Base-by-base conservation (phyloP, 2,113 vertebrate species). In the Parotia lawesii region DNA sequence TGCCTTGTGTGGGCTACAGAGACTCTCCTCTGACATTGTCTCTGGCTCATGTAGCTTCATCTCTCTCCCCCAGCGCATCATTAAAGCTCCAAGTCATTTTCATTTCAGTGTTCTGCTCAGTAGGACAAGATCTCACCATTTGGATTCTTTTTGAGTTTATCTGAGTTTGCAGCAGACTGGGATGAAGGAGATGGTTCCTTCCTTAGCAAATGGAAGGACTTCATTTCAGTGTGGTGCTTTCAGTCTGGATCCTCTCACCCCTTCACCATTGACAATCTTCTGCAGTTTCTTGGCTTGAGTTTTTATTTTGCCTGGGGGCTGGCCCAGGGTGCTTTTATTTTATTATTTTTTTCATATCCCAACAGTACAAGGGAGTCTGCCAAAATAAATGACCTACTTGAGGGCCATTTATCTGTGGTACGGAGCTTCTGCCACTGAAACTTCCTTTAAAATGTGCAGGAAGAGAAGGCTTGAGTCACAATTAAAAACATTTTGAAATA, bases 81-180 rank as follows among this genome's bases (percentile, higher is more conserved):
- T 91, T 74, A 84, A 89, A 93, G 54, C 40, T 67, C 20, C 15
- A 3, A 96, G 61, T 45, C 7, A 87, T 64, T 96, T 84, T 85
- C 42, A 72, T 91, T 93, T 88, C 81, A 17, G 29, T 93, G 80
- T 89, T 45, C 62, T 67, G 22, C 51, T 86, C 79, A 65, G 28
- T 67, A 33, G 82, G 93, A 95, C 57, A 31, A 84, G 73, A 89
- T 67, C 54, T 93, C 66, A 56, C 47, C 21, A 6, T 67, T 57
- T 56, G 50, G 54, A 35, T 65, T 77, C 33, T 51, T 53, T 58
- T 33, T 45, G 22, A 11, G 31, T 70, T 94, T 85, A 92, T 96
- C 80, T 71, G 91, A n/a, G 53, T 48, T 71, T 92, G 77, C 87
- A 96, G 74, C 62, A 93, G 71, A 44, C 54, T 79, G 90, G 89